phyloP scores from a whole-genome alignment of 1,140 invertebrate species.

The Temnothorax longispinosus region DNA sequence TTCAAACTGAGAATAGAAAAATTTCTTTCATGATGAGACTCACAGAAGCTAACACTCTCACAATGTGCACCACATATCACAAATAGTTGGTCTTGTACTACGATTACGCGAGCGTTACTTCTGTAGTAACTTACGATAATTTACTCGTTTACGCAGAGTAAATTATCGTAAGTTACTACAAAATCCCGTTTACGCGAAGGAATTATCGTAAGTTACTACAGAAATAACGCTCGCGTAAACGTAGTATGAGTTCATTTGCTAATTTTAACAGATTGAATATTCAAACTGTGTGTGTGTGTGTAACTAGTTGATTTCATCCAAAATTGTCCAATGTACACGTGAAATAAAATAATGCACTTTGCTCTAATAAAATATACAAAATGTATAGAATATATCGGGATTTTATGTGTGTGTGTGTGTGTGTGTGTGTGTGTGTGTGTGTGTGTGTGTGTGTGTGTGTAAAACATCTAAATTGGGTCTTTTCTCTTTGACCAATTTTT shows the following conservation, averaged over 20 bases:
- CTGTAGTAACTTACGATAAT: too few species aligned
- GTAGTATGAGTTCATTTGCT: conserved; percentile 49
- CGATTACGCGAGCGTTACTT: too few species aligned
- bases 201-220: too few species aligned
- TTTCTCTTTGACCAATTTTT: conserved; percentile 39
- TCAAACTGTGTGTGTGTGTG: conserved; percentile 44
- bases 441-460: too few species aligned
- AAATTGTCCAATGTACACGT: conserved; percentile 68
- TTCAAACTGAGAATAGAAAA: conserved; percentile 64
- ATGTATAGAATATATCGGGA: conserved; percentile 74
- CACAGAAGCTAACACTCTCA: conserved; percentile 60
- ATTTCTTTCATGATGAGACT: conserved; percentile 50
- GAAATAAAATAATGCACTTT: conserved; percentile 71
- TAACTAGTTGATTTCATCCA: conserved; percentile 66
- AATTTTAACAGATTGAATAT: conserved; percentile 67
- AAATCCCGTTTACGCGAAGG: too few species aligned
- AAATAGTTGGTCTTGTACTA: conserved; percentile 60
- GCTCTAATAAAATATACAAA: conserved; percentile 78
- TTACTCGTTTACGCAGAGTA: too few species aligned
- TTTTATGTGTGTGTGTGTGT: conserved; percentile 45
- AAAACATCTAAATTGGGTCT: conserved; percentile 11
- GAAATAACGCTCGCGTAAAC: too few species aligned
- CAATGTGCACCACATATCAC: conserved; percentile 68
- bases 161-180: too few species aligned
- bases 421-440: too few species aligned